Evolutionary conservation across 23 tunicate genomes (phyloP), one percentile per base, ranked within the genome.

Genomic region (Halocynthia roretzi): DNA sequence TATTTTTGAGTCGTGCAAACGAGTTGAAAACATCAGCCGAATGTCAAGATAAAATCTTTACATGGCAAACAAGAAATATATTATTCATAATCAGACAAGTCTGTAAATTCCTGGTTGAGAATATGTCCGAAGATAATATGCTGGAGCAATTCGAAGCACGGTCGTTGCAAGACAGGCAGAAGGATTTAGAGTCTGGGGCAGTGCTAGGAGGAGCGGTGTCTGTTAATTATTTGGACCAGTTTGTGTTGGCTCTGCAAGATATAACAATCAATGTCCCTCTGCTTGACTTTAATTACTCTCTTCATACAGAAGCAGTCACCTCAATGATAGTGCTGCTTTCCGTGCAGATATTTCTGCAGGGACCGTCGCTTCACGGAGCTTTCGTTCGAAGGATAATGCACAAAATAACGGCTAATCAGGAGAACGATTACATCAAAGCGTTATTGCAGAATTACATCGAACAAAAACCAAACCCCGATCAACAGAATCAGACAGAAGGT

Each of bases 11-110:
- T 18, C 76, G 99, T 10, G 50, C 82, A 10, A 50, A 81, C 50
- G 99, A 96, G 67, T 48, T 96, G 7, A 62, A 78, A 61, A 76
- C 93, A 6, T 91, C 99, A 10, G 96, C 80, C 10, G 99, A 96
- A 44, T 96, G 96, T 52, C 86, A 76, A n/a, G 86, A 96, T 81
- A 49, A 66, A 52, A 87, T 96, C 15, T 96, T 89, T 80, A 76
- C 84, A 17, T 96, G 99, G 99, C 99, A 96, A 82, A 61, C 87
- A 0, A 40, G 51, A 22, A 96, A 96, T 80, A 85, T 89, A 2
- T 56, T 96, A 53, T 85, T 71, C 78, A 83, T 96, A 51, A 82
- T 96, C 12, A 61, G 95, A 50, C 85, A 91, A 23, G 51, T 96
- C 52, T 85, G 91, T 72, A 82, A 82, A 65, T 91, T 85, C 80